These are phyloP conservation scores for Cremastinae sp. DNA, from an alignment of 2,888 invertebrate species.

Conservation along the genomic window DNA sequence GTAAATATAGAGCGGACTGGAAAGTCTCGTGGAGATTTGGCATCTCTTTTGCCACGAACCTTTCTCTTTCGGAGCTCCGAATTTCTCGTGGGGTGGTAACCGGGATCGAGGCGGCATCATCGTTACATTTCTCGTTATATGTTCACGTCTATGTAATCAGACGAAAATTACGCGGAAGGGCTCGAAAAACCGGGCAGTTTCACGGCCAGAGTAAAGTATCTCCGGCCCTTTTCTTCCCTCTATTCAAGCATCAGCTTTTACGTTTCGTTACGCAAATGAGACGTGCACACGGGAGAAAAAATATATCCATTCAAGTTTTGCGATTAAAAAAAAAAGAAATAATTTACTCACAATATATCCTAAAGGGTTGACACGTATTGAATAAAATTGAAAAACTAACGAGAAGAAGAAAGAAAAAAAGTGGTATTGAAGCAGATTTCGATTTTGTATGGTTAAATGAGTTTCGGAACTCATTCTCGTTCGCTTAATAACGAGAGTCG, in stretches of 20 bases:
- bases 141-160: not conserved
- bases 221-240: not conserved
- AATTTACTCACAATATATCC: too few species aligned
- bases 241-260: too few species aligned
- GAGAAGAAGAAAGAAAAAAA: too few species aligned
- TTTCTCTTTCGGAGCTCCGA: conserved; percentile 33
- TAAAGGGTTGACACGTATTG: too few species aligned
- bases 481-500: too few species aligned
- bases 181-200: conserved; percentile 1
- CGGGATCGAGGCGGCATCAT: conserved; percentile 8
- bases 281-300: not conserved
- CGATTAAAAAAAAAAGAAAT: too few species aligned
- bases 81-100: conserved; percentile 42
- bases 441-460: too few species aligned
- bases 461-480: too few species aligned
- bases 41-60: not conserved
- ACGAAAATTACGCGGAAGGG: conserved; percentile 1
- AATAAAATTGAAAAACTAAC: too few species aligned
- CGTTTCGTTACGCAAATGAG: not conserved
- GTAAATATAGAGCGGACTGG: too few species aligned
- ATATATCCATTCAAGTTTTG: too few species aligned
- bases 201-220: not conserved
- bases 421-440: too few species aligned
- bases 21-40: not conserved
- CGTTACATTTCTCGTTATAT: conserved; percentile 20